Conservation (phyloP, 2,888 invertebrate genomes). For the Eupithecia subumbrata region DNA sequence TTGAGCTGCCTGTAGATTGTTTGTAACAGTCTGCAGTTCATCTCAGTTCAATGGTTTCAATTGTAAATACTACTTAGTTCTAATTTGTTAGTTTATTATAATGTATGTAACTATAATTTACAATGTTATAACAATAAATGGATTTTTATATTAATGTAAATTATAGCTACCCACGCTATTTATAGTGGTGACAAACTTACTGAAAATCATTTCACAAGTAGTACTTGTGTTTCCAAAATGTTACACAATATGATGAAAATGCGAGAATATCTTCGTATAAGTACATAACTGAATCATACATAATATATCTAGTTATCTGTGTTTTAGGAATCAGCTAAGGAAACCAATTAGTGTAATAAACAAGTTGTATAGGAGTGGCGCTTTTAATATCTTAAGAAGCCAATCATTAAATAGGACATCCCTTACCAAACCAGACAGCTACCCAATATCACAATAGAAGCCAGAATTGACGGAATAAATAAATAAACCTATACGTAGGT, state of each 20-base stretch:
- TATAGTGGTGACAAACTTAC: background rate
- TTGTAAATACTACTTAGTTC: no score
- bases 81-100: no score
- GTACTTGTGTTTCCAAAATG: background rate
- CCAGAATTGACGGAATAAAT: background rate
- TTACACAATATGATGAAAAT: constrained; percentile 3
- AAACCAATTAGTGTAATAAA: background rate
- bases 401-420: background rate
- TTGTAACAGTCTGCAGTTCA: no score
- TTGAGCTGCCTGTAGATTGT: no score
- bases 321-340: background rate
- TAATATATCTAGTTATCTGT: background rate
- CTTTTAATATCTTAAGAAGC: background rate
- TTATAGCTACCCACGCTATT: background rate
- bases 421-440: background rate
- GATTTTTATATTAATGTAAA: no score
- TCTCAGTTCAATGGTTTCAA: no score
- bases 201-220: background rate
- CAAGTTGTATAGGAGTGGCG: background rate
- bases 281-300: background rate
- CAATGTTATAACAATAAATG: no score
- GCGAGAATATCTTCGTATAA: background rate
- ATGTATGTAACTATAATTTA: no score
- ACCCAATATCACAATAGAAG: background rate
- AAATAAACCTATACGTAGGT: background rate